Evolutionary conservation across 2,888 invertebrate genomes (phyloP), one percentile per base, ranked within the genome.

Genomic region (Leptopilina drosophilae): DNA sequence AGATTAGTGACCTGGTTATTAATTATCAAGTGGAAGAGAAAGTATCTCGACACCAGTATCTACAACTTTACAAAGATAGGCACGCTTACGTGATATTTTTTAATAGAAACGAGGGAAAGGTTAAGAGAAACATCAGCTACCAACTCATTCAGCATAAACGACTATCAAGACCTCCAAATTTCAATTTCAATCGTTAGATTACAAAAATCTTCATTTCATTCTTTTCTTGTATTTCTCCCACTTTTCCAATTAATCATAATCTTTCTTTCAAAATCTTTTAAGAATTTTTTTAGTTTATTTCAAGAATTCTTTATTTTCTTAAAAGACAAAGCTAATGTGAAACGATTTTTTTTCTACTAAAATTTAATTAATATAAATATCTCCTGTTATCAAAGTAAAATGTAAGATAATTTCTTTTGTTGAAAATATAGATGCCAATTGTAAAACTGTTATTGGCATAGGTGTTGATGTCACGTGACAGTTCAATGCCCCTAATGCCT

Each of bases 401-500:
- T 26, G 14, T 5, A 33, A 9, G 12, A 56, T 20, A n/a, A 62
- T 20, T 26, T 69, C 20, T 69, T 69, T 53, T 49, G 15, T 49
- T 42, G 11, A 33, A 73, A 73, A n/a, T 59, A 9, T 73, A 9
- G 73, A 14, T 56, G 73, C 9, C 33, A 11, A 14, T 73, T 40
- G 73, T 26, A 53, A 78, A 49, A 69, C 76, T 77, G 67, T 62
- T 77, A 79, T 78, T 78, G 73, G 77, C 75, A 78, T 81, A 81
- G 77, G 79, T 79, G 78, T 75, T 56, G 76, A 69, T 79, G 78
- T 81, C 78, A 77, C 80, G 80, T 76, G 77, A 76, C 79, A 79
- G 82, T 81, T 81, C 81, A 81, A 80, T 77, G 82, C 77, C 80
- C 80, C 77, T 64, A 33, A 56, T 33, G 46, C 62, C 76, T 82